Evolutionary conservation across 2,888 invertebrate species (phyloP), one percentile per base, ranked within the genome.

Genomic region (Aporophyla nigra): DNA sequence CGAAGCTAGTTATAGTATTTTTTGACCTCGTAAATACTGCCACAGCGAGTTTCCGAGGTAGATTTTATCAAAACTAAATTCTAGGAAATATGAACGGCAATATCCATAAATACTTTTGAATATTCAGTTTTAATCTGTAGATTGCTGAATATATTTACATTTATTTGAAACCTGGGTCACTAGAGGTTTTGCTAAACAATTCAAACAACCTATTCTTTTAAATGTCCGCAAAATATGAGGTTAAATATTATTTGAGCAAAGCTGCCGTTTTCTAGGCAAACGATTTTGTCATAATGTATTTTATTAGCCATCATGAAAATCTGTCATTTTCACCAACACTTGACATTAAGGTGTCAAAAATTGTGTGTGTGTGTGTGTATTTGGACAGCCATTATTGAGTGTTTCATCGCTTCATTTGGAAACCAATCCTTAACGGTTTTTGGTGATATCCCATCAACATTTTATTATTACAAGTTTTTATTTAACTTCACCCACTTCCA

Each of bases 71-170:
- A 16, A 33, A 5, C 12, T 14, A 46, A 67, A 59, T 46, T 53
- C 43, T 59, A 66, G 43, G 24, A 21, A 68, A 24, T 33, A 46
- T 46, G 21, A 53, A 77, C n/a, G 16, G 7, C 53, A 16, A 59
- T 68, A 53, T 61, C 7, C 78, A 68, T 61, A 61, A 76, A 69
- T 69, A 78, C 5, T 78, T 54, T 78, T 69, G 59, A 21, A 76
- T 61, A 78, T 40, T 78, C 21, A 69, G 21, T 9, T 14, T 14
- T 61, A 24, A 68, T 69, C 43, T 59, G 16, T 61, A 61, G 12
- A 21, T 69, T 54, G 12, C 6, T 68, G 53, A 76, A 77, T 76
- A 77, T 53, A 59, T 76, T 76, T 78, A 19, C 33, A 78, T 78
- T 49, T 53, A 68, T 54, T 78, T 77, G 19, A 12, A 49, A 24